A percentile compares a stretch with the other conserved stretches of the same genome.
These are phyloP conservation scores for Oostethus manadensis DNA, from an alignment of 2,113 vertebrate species.

Conservation along the genomic window DNA sequence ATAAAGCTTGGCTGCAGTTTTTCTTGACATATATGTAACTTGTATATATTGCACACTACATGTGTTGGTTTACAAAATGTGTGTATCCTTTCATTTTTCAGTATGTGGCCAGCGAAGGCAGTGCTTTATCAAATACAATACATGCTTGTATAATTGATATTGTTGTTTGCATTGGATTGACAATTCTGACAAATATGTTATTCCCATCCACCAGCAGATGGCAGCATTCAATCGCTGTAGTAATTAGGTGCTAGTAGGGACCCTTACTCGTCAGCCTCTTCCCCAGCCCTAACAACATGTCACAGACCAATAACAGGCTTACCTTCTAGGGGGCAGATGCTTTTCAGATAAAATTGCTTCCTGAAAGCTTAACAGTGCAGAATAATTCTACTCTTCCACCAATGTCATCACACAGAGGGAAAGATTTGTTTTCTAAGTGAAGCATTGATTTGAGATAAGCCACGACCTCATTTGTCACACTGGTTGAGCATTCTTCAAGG, in stretches of 20 bases:
- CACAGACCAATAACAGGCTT: conserved; percentile 31
- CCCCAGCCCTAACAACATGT: conserved; percentile 29
- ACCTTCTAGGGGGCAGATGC: conserved; percentile 18
- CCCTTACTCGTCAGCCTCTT: background rate
- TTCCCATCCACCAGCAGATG: conserved; percentile 51
- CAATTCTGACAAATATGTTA: background rate
- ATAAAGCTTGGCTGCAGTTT: too few relatives aligned
- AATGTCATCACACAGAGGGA: background rate
- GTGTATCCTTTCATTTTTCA: too few relatives aligned
- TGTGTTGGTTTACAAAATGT: too few relatives aligned
- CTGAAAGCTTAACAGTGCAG: conserved; percentile 7
- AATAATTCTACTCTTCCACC: background rate
- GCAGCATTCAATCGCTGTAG: conserved; percentile 55
- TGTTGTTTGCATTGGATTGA: too few relatives aligned
- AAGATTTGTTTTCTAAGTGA: conserved; percentile 20
- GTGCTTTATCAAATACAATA: too few relatives aligned
- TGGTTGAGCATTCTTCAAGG: background rate
- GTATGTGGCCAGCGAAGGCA: too few relatives aligned
- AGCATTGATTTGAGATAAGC: conserved; percentile 29
- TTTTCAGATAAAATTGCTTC: conserved; percentile 20
- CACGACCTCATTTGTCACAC: conserved; percentile 2
- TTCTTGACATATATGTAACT: too few relatives aligned
- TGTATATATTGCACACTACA: too few relatives aligned
- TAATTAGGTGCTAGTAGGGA: background rate
- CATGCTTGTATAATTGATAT: too few relatives aligned